These are phyloP conservation scores for Jordanella pulchra DNA, from an alignment of 2,797 vertebrate genomes.

Conservation along the genomic window DNA sequence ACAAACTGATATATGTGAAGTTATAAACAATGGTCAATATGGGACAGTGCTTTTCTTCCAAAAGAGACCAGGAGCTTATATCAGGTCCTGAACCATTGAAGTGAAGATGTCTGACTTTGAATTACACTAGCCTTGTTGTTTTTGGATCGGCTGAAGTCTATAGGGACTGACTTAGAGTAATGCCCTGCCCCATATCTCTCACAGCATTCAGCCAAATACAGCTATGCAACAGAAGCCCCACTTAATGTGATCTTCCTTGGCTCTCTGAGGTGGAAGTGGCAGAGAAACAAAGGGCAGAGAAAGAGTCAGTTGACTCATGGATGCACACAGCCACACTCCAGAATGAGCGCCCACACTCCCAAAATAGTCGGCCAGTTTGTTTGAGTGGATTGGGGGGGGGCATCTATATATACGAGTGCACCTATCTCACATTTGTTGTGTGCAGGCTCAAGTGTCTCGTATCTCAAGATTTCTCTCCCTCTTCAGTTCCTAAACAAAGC, in stretches of 20 bases:
- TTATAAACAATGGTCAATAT: constrained; percentile 41
- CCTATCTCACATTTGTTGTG: constrained; percentile 47
- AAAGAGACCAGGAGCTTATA: constrained; percentile 62
- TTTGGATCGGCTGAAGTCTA: constrained; percentile 73
- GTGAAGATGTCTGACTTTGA: constrained; percentile 74
- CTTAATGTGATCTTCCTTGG: constrained; percentile 79
- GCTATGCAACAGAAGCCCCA: constrained; percentile 72
- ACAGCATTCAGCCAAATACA: constrained; percentile 76
- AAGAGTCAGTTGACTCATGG: constrained; percentile 72
- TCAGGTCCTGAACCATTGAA: constrained; percentile 66
- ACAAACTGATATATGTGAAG: constrained; percentile 8
- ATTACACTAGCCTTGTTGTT: constrained; percentile 78
- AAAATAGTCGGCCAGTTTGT: constrained; percentile 61
- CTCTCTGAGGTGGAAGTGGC: constrained; percentile 74
- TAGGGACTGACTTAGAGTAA: constrained; percentile 78
- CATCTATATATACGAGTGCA: constrained; percentile 48
- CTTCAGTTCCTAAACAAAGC: constrained; percentile 71
- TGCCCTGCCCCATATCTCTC: constrained; percentile 76
- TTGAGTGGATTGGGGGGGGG: constrained; percentile 18
- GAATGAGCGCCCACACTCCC: constrained; percentile 50
- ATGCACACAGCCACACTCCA: constrained; percentile 53
- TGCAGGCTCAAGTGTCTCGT: constrained; percentile 54
- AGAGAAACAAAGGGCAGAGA: constrained; percentile 71
- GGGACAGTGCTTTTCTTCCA: constrained; percentile 52
- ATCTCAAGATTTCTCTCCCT: constrained; percentile 64